Evolutionary conservation across 2,113 vertebrate species (phyloP), one percentile per base, ranked within the genome.

Genomic region (Gnathochromis pfefferi): DNA sequence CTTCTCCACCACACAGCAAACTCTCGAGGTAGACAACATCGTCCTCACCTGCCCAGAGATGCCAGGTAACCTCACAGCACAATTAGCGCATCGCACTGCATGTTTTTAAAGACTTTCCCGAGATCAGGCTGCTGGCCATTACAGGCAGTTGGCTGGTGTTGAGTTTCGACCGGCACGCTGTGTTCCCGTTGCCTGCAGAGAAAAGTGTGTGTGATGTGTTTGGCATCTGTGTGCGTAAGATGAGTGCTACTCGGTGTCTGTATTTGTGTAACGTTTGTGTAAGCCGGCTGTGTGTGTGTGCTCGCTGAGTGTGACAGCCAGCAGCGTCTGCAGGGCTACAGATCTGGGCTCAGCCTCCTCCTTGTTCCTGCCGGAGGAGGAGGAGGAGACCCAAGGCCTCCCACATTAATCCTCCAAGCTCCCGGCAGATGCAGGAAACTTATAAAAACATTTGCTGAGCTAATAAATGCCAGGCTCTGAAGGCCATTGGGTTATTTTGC

Each of bases 31-130:
- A 95, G 97, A 96, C 92, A 96, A 94, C 94, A 95, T 97, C 91
- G 96, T 97, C 63, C 97, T 98, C 93, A 97, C 96, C 92, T 97
- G 96, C 38, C 95, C 96, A 83, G 97, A 97, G 82, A 91, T 92
- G 89, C 63, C 95, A 93, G 98, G 98, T 99, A 96, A 6, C 4
- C 9, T 75, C 23, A 19, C 14, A 28, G 35, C 28, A 11, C 49
- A 13, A 49, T 95, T 96, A 31, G 9, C 10, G 3, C 26, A 31
- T 49, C 26, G 11, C 70, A 17, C 70, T 47, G 70, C 9, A 5
- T 47, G 40, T 47, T 78, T 49, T 78, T 13, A 31, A 75, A 51
- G 73, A 31, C 26, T 8, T 78, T 51, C 45, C 45, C 2, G 10
- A 31, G 16, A 47, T 28, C 42, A 2, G 70, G 42, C 23, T 75